These are phyloP conservation scores for Chaetodon trifasciatus DNA, from an alignment of 2,797 vertebrate genomes.

Conservation along the genomic window DNA sequence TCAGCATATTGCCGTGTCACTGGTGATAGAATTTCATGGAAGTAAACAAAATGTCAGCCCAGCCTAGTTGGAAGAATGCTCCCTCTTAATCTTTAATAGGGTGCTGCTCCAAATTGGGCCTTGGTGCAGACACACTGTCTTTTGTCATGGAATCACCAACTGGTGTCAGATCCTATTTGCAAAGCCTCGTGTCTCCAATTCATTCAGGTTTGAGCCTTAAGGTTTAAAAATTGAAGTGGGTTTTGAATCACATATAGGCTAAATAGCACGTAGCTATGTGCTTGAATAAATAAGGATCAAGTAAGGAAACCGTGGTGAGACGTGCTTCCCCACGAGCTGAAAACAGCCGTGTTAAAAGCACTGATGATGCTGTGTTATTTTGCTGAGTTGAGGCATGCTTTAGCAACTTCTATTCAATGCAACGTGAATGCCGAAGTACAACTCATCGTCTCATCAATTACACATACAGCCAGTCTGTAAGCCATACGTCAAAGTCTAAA, in stretches of 20 bases:
- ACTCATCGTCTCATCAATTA: slow-evolving; percentile 84
- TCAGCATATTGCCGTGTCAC: slow-evolving; percentile 37
- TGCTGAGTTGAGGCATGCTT: slow-evolving; percentile 54
- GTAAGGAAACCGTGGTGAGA: neutral
- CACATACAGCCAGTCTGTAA: slow-evolving; percentile 78
- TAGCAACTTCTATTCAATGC: slow-evolving; percentile 63
- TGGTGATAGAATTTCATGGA: slow-evolving; percentile 51
- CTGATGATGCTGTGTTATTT: slow-evolving; percentile 24
- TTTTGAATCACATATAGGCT: neutral
- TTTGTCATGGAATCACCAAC: slow-evolving; percentile 47
- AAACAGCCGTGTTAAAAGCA: slow-evolving; percentile 26
- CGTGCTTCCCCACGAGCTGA: neutral
- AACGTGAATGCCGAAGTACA: slow-evolving; percentile 59
- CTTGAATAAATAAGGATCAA: neutral
- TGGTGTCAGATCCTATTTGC: slow-evolving; percentile 30
- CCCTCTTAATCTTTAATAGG: slow-evolving; percentile 77
- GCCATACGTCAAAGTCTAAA: slow-evolving; percentile 82
- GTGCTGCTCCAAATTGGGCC: slow-evolving; percentile 53
- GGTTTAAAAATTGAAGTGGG: slow-evolving; percentile 22
- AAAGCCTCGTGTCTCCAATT: slow-evolving; percentile 23
- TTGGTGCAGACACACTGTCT: slow-evolving; percentile 46
- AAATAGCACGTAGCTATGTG: neutral
- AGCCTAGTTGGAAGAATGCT: slow-evolving; percentile 56
- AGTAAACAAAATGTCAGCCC: slow-evolving; percentile 59
- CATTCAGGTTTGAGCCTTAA: neutral